phyloP scores from a whole-genome alignment of 2,888 invertebrate genomes.

The Leistus spinibarbis region DNA sequence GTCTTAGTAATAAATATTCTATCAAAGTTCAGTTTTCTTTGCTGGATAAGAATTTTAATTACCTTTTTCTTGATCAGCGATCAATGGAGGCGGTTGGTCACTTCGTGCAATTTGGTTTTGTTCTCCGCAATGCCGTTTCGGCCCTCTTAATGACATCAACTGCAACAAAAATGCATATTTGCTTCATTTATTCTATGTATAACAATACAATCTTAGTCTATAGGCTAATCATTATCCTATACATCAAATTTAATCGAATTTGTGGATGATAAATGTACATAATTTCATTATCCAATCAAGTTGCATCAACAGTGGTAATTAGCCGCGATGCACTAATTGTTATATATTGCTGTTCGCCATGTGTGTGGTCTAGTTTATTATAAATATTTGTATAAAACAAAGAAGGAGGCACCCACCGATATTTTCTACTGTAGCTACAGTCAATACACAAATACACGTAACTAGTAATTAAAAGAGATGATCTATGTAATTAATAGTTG shows the following conservation, averaged over 20 bases:
- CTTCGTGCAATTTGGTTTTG: conserved; percentile 48
- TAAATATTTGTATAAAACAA: background rate
- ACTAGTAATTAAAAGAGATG: conserved; percentile 28
- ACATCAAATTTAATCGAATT: background rate
- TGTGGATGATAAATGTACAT: background rate
- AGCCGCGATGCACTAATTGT: background rate
- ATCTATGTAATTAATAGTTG: conserved; percentile 30
- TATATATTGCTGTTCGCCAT: background rate
- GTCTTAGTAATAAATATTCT: conserved; percentile 1
- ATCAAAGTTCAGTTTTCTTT: background rate
- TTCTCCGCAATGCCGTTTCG: conserved; percentile 61
- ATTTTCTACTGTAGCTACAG: background rate
- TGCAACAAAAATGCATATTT: conserved; percentile 48
- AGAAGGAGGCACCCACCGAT: background rate
- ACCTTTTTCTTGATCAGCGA: conserved; percentile 74
- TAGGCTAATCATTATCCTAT: background rate
- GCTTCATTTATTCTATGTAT: background rate
- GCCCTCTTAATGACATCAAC: conserved; percentile 63
- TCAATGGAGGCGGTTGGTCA: conserved; percentile 66
- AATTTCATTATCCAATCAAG: background rate
- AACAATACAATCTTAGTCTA: background rate
- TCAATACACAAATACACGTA: background rate
- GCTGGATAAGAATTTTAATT: conserved; percentile 42
- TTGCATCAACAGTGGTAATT: background rate
- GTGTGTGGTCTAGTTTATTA: background rate